Evolutionary conservation across 1,140 invertebrate species (phyloP), one percentile per base, ranked within the genome.

Genomic region (Brachionus rubens): DNA sequence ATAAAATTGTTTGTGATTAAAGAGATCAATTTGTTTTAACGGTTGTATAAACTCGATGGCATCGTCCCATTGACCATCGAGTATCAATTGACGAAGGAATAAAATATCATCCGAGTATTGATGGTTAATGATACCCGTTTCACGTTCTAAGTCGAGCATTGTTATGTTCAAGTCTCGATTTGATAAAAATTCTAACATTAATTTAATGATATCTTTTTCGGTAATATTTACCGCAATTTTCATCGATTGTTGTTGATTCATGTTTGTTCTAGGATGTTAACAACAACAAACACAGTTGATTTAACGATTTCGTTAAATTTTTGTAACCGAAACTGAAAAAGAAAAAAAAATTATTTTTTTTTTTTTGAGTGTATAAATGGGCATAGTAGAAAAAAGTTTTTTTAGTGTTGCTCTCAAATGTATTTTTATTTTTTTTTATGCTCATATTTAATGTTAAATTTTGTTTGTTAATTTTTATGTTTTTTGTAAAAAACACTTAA

Each of bases 1-100:
- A 75, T 86, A 85, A 81, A 96, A 94, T 81, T 89, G 89, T 77
- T 90, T 88, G 81, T 80, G 77, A 62, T 85, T 78, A 77, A 87
- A 87, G 7, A 77, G 81, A n/a, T 85, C 90, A 0, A 93, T 78
- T 12, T 79, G 84, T 83, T 92, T 90, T n/a, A 98, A 85, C 0
- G 95, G 95, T 84, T 97, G 92, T 65, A 98, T 91, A 83, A 98
- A 98, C 81, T 97, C 93, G 16, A 96, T 85, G 1, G 92, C 93
- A 84, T 97, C 94, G 84, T 98, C 95, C 95, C 95, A 98, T 85
- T 96, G 93, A 26, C 96, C 96, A 85, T 98, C 95, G 10, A 98
- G 87, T 78, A 98, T 95, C 10, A 98, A 80, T 79, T 86, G 94
- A 12, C 96, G 88, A 3, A 98, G 86, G 82, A 97, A 98, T 0